Base-by-base conservation (phyloP, 2,888 invertebrate genomes). In the Chesias legatella region DNA sequence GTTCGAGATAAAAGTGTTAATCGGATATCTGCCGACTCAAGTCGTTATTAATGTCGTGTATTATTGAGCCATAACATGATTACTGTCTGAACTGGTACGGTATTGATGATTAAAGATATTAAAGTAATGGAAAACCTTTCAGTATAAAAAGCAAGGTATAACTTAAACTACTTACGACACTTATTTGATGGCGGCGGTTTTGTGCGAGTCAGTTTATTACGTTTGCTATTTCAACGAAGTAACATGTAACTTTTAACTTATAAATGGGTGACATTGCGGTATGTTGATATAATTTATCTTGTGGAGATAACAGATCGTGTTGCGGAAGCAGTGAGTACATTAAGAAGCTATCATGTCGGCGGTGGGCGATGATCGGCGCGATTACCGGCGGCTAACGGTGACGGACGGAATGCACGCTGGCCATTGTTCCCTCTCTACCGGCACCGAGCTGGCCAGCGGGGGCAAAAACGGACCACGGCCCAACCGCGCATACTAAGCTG, bases 361-460 rank as follows among this genome's bases (percentile, higher is more conserved):
- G 33, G 48, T 53, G 52, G 58, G 58, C 60, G 70, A 69, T 70
- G 66, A 73, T 72, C 60, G 76, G 66, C 51, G 56, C 73, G 71
- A 79, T 78, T 73, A 77, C 70, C 66, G 71, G 52, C 65, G 66
- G 63, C 57, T 84, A 83, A 84, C 85, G 84, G 84, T 80, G 79
- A 63, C 67, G 64, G 67, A 61, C 65, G 84, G 85, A 81, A 83
- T 84, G 85, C 63, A 67, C 69, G 73, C 51, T 69, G 73, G 73
- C 75, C 79, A 83, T 84, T 84, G 83, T 84, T 82, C 71, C 69
- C 67, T 61, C 22, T 30, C 32, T 34, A 37, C 35, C 35, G 35
- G 58, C 6, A 22, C 22, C 22, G 22, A 22, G 22, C 22, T 22
- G 22, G 7, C 4, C 6, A 22, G 60, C 53, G 50, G 55, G 55